Evolutionary conservation across 2,888 invertebrate genomes (phyloP).

Genomic region (Orthosia incerta): DNA sequence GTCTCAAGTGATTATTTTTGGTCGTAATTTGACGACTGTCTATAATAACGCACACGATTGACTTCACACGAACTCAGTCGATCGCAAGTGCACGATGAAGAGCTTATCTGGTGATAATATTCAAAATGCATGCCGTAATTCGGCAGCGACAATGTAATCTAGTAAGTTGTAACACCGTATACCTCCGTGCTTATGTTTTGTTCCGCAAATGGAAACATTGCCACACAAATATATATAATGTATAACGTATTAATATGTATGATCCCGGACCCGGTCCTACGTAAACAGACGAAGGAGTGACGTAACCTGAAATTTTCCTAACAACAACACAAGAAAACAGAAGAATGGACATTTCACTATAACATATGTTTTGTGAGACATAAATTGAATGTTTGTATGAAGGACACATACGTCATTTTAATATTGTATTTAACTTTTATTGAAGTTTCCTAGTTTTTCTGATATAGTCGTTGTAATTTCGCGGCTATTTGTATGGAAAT

Average conservation of each 20-base stretch:
- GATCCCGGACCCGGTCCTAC: not conserved
- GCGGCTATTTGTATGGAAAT: not conserved
- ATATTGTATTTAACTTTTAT: not conserved
- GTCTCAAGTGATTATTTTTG: not conserved
- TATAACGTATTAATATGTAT: slow-evolving; percentile 5
- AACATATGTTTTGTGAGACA: slow-evolving; percentile 5
- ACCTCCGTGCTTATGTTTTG: not conserved
- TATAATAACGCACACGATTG: slow-evolving; percentile 35
- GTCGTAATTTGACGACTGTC: slow-evolving; percentile 2
- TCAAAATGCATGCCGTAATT: slow-evolving; percentile 30
- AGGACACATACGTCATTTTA: not conserved
- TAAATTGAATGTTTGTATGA: not conserved
- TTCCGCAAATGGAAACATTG: not conserved
- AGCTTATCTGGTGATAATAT: slow-evolving; percentile 57
- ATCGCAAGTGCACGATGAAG: slow-evolving; percentile 16
- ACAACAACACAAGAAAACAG: not conserved
- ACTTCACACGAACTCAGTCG: slow-evolving; percentile 2
- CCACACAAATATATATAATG: not conserved
- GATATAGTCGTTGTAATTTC: not conserved
- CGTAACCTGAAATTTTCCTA: not conserved
- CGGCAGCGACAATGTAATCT: slow-evolving; percentile 15
- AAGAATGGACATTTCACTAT: not conserved
- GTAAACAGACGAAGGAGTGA: not conserved
- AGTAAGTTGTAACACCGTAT: slow-evolving; percentile 5
- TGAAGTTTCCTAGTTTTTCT: slow-evolving; percentile 1